Evolutionary conservation across 2,888 invertebrate species (phyloP).

Genomic region (Tineola bisselliella): DNA sequence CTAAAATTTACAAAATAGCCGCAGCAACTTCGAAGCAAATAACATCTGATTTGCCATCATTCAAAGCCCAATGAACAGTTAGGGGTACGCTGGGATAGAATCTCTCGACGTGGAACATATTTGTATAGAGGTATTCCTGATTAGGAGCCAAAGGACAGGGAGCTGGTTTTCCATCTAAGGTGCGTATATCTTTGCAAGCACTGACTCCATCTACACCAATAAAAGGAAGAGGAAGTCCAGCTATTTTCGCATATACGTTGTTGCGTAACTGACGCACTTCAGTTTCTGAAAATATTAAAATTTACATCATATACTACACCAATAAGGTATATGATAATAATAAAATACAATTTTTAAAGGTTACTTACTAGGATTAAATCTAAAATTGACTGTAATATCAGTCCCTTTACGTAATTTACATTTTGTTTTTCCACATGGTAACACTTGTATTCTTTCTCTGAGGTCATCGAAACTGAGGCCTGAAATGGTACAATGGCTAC

Average conservation of each 20-base stretch:
- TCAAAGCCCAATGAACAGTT: constrained; percentile 71
- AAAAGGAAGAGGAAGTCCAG: constrained; percentile 73
- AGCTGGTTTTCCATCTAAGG: constrained; percentile 56
- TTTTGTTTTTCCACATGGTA: constrained; percentile 66
- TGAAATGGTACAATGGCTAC: constrained; percentile 25
- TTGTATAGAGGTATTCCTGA: constrained; percentile 73
- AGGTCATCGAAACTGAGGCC: constrained; percentile 40
- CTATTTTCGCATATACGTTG: constrained; percentile 57
- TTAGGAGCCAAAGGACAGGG: constrained; percentile 73
- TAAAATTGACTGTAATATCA: constrained; percentile 58
- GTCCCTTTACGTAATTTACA: constrained; percentile 71
- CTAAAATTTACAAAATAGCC: constrained; percentile 39
- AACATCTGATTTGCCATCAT: constrained; percentile 47
- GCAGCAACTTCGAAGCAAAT: constrained; percentile 75
- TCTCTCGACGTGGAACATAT: constrained; percentile 55
- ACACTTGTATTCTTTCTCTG: constrained; percentile 56
- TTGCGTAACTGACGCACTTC: constrained; percentile 62
- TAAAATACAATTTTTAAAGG: too few species aligned
- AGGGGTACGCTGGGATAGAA: constrained; percentile 57
- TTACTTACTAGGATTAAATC: constrained; percentile 64
- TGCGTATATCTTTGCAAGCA: constrained; percentile 67
- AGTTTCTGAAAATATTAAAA: constrained; percentile 36
- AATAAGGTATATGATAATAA: too few species aligned
- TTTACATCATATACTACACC: too few species aligned
- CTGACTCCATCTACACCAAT: constrained; percentile 74